These are phyloP conservation scores for Drosophila nigritarsus DNA, from an alignment of 2,888 invertebrate genomes.

Conservation along the genomic window DNA sequence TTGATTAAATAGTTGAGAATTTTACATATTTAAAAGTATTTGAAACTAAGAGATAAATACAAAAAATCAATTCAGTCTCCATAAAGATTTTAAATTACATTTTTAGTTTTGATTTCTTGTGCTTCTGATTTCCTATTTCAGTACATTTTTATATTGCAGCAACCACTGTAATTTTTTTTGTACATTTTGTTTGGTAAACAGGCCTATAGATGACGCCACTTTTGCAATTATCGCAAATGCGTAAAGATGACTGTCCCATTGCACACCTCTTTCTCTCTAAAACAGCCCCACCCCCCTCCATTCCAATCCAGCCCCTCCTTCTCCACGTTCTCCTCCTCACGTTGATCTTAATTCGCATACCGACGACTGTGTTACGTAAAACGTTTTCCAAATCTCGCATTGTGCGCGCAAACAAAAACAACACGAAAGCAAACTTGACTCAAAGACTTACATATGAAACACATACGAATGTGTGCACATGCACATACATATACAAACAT, in stretches of 20 bases:
- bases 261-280: neutral
- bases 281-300: neutral
- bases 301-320: neutral
- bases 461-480: conserved; percentile 7
- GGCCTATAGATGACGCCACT: conserved; percentile 57
- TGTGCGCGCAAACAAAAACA: conserved; percentile 61
- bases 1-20: too few species aligned
- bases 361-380: conserved; percentile 57
- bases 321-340: conserved; percentile 1
- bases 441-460: conserved; percentile 59
- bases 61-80: neutral
- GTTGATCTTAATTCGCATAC: conserved; percentile 42
- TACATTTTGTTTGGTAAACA: conserved; percentile 9
- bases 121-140: neutral
- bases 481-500: neutral
- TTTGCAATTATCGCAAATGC: conserved; percentile 48
- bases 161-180: neutral
- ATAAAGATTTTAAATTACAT: neutral
- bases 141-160: neutral
- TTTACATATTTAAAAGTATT: neutral
- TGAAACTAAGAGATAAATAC: neutral
- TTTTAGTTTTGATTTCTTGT: neutral
- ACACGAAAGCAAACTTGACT: conserved; percentile 67
- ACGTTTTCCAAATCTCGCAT: conserved; percentile 67
- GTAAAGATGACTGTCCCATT: conserved; percentile 28